phyloP scores from a whole-genome alignment of 2,113 vertebrate species.

The Tenrec ecaudatus region DNA sequence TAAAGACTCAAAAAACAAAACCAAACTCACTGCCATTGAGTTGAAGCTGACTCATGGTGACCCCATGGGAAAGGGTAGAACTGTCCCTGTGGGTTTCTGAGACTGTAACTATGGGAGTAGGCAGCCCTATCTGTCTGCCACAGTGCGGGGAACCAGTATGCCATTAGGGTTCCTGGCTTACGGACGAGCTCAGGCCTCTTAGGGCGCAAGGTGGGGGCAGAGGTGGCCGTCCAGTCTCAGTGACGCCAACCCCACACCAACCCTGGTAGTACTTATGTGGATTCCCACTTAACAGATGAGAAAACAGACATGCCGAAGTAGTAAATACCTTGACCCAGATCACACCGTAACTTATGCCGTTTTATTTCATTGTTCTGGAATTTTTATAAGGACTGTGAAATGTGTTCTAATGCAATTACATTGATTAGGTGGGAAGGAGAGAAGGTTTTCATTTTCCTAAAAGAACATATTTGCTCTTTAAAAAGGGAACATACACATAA shows the following conservation, averaged over 20 bases:
- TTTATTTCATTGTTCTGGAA: constrained; percentile 43
- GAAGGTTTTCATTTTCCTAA: not conserved
- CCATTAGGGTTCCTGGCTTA: no score
- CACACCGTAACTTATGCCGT: not conserved
- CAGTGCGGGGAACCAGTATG: no score
- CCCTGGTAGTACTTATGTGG: constrained; percentile 55
- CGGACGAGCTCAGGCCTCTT: no score
- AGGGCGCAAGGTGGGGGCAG: not conserved
- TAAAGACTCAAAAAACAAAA: not conserved
- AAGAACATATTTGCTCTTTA: not conserved
- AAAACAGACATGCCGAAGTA: constrained; percentile 31
- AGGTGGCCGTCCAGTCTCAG: not conserved
- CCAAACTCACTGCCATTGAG: no score
- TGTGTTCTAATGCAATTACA: constrained; percentile 56
- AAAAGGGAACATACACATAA: not conserved
- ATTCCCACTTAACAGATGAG: constrained; percentile 62
- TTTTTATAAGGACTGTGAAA: constrained; percentile 55
- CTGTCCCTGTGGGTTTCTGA: no score
- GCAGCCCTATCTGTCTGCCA: no score
- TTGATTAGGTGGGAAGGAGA: not conserved
- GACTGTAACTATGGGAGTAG: no score
- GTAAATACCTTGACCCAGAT: constrained; percentile 54
- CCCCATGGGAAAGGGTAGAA: no score
- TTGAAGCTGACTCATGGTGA: no score
- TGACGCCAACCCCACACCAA: not conserved